Conservation (phyloP, 92 coral and sea anemone genomes). For the Phenganax stokvisi region DNA sequence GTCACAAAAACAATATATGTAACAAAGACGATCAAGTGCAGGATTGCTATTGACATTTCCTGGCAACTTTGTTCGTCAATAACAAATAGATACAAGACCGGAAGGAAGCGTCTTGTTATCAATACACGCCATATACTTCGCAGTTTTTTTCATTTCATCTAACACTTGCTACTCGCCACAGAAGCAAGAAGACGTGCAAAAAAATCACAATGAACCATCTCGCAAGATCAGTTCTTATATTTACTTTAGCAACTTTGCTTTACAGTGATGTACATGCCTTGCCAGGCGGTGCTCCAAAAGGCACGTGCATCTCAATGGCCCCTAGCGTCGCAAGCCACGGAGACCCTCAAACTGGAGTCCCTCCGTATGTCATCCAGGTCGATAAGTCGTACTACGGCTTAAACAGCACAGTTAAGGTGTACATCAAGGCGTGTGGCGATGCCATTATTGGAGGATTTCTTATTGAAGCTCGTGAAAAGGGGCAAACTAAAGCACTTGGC, state of each 20-base stretch:
- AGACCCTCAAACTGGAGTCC: not conserved
- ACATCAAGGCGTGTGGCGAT: not conserved
- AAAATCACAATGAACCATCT: too few relatives aligned
- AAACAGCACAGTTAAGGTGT: slow-evolving; percentile 4
- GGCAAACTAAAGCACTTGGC: not conserved
- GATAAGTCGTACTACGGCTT: not conserved
- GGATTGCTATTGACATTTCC: too few relatives aligned
- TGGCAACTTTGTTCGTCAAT: too few relatives aligned
- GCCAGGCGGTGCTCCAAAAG: not conserved
- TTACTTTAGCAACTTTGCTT: not conserved
- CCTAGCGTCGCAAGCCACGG: not conserved
- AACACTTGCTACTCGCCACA: too few relatives aligned
- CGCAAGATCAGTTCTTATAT: too few relatives aligned
- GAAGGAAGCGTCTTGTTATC: too few relatives aligned
- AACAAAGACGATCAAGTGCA: too few relatives aligned
- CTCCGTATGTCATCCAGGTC: not conserved
- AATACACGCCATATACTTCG: too few relatives aligned
- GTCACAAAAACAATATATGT: too few relatives aligned
- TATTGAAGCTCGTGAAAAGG: not conserved
- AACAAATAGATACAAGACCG: too few relatives aligned
- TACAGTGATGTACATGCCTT: not conserved
- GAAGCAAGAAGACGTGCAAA: too few relatives aligned
- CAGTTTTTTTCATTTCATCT: too few relatives aligned
- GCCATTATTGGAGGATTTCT: not conserved
- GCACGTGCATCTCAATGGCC: not conserved